Base-by-base conservation (phyloP, 2,888 invertebrate genomes). In the Megastigmus dorsalis region DNA sequence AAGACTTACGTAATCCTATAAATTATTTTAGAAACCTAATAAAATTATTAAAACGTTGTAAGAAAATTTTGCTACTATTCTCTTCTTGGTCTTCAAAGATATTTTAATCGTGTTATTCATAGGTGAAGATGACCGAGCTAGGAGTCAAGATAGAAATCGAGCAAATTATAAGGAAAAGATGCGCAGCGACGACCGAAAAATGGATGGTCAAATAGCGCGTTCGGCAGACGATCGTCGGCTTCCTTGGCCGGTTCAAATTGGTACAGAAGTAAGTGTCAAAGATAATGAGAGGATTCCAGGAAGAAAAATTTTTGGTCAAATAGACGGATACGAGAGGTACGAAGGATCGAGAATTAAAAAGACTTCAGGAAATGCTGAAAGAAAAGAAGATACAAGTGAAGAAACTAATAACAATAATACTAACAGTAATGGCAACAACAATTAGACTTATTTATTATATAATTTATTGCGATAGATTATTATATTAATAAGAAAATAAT, bases 221-320 rank as follows among this genome's bases (percentile, higher is more conserved):
- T 79, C 79, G 7, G 78, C 79, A n/a, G 81, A 82, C 1, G 74
- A 77, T 38, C 72, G 79, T 2, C 81, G 82, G 10, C 10, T 82
- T 6, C 85, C 85, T 0, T 87, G 88, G 87, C 83, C 86, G 2
- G 82, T 86, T 15, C 83, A 86, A 55, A 81, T 86, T 18, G 84
- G 84, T 3, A 82, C 87, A 0, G 85, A 88, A 66, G 81, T 86
- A 1, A 87, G 78, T 69, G 81, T 86, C n/a, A 88, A 86, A 69
- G 84, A 86, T 2, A 84, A 84, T 48, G 85, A 86, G 6, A 82
- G 85, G 41, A 80, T 85, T 43, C 77, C 86, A 13, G 87, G 86
- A 0, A 82, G 87, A 43, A 84, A 85, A 68, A 82, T 84, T 55
- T 87, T 84, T 20, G 85, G 84, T 2, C 84, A 85, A 3, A 79